Evolutionary conservation across 2,113 vertebrate genomes (phyloP), one percentile per base, ranked within the genome.

Genomic region (Lophura nycthemera): DNA sequence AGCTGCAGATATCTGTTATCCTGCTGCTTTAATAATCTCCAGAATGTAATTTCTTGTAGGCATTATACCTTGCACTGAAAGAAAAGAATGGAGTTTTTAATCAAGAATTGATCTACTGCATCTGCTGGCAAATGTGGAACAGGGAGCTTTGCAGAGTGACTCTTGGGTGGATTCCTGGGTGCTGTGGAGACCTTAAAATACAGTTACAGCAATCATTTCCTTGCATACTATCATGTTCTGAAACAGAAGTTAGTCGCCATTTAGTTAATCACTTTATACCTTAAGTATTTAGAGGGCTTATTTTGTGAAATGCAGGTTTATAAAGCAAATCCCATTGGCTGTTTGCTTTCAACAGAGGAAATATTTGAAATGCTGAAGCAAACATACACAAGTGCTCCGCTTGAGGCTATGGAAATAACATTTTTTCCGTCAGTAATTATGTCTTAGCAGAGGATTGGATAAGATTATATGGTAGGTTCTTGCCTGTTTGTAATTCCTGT

Each of bases 341-440:
- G 63, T 30, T 40, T 72, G 25, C 45, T 92, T 86, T 76, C 63
- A 87, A 20, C 32, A 50, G 40, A 65, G 85, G 85, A 87, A 87
- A 40, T 89, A 10, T 60, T 92, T 72, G 78, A 75, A 87, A 79
- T 63, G 43, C 85, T 89, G 87, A 75, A 92, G 67, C 48, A 73
- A 70, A 92, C 79, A 40, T 5, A 61, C 32, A 75, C 34, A 71
- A 74, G 48, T 32, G 13, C 45, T 67, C 34, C 67, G 57, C 65
- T 90, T 86, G 38, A 43, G 66, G 34, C 84, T 85, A 43, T 32
- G 59, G 72, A 79, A 88, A 38, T 63, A 29, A 21, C 4, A 0
- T 61, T 88, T 83, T 90, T 36, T 84, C 83, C 61, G 75, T 8
- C 22, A 78, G 86, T 83, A 72, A 36, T 73, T 86, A 30, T 70